These are phyloP conservation scores for Zonotrichia leucophrys DNA, from an alignment of 2,113 vertebrate genomes.

Conservation along the genomic window DNA sequence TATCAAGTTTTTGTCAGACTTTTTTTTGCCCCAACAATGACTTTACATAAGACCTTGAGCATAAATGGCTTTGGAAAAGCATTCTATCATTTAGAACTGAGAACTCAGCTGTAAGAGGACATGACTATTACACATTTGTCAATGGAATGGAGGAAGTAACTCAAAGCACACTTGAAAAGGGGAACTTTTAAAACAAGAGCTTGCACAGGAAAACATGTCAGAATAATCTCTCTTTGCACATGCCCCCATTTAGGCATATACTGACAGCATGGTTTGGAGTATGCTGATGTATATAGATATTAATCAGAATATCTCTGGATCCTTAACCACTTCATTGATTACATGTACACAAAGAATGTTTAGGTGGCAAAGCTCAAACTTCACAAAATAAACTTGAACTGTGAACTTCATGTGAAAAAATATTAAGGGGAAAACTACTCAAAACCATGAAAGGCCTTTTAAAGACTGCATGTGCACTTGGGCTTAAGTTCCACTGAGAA, in stretches of 20 bases:
- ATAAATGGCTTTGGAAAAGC: neutral
- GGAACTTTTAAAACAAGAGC: conserved; percentile 22
- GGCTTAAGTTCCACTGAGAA: neutral
- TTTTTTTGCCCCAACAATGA: neutral
- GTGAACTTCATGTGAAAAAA: neutral
- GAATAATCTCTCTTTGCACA: neutral
- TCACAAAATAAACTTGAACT: neutral
- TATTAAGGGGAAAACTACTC: neutral
- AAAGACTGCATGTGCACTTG: neutral
- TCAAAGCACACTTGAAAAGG: conserved; percentile 17
- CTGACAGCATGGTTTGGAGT: neutral
- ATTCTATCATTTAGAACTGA: neutral
- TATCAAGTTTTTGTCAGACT: conserved; percentile 10
- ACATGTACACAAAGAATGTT: neutral
- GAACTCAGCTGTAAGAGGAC: neutral
- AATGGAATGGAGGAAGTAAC: conserved; percentile 10
- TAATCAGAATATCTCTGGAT: neutral
- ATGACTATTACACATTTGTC: conserved; percentile 15
- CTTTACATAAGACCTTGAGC: neutral
- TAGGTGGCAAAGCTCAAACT: neutral
- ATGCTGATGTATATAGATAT: neutral
- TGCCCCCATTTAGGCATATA: neutral
- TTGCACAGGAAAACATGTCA: conserved; percentile 11
- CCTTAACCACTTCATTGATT: neutral
- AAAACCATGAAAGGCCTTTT: neutral